These are phyloP conservation scores for Poeciliopsis prolifica DNA, from an alignment of 2,113 vertebrate genomes.

Conservation along the genomic window DNA sequence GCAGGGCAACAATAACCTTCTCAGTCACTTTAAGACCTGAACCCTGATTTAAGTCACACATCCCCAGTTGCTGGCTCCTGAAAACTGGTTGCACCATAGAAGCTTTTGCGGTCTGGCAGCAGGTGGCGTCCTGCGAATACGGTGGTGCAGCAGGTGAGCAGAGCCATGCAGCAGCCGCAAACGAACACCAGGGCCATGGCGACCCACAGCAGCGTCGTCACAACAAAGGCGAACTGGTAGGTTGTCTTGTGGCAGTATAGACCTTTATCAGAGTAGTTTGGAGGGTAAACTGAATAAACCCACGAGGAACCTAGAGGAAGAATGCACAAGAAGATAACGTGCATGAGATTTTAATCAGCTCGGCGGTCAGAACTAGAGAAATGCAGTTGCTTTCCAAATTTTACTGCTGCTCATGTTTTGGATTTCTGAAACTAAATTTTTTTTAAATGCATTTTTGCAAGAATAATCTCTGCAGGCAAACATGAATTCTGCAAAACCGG, in stretches of 20 bases:
- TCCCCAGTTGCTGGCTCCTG: constrained; percentile 22
- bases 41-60: constrained; percentile 40
- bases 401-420: neutral
- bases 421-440: neutral
- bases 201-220: constrained; percentile 61
- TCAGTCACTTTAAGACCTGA: neutral
- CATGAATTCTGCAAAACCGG: too few species aligned
- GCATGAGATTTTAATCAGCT: neutral
- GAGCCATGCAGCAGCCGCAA: constrained; percentile 20
- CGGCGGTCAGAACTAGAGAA: too few species aligned
- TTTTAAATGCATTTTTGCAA: neutral
- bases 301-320: constrained; percentile 49
- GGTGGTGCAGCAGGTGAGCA: constrained; percentile 26
- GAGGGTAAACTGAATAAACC: constrained; percentile 64
- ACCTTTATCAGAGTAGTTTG: constrained; percentile 33
- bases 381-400: too few species aligned
- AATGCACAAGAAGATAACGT: neutral
- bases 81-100: constrained; percentile 40
- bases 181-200: neutral
- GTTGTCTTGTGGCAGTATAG: constrained; percentile 51
- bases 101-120: constrained; percentile 16
- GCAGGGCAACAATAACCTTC: neutral
- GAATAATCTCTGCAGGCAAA: neutral
- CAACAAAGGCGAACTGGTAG: constrained; percentile 61
- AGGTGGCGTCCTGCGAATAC: constrained; percentile 8